phyloP scores from a whole-genome alignment of 2,888 invertebrate genomes.

The Hypomecis punctinalis region DNA sequence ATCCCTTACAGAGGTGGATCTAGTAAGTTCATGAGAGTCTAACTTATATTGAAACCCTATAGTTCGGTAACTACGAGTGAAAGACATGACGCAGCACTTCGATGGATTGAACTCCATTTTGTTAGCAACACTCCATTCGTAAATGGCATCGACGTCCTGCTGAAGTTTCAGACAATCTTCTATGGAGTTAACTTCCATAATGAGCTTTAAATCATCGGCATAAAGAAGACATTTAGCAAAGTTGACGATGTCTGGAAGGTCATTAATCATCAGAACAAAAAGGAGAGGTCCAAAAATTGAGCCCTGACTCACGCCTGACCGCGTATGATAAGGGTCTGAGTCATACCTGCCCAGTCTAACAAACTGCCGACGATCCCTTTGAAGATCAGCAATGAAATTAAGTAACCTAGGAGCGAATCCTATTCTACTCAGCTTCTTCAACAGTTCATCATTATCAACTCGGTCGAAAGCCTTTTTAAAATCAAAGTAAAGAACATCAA shows the following conservation, averaged over 20 bases:
- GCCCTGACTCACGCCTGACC: neutral
- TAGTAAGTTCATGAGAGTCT: too few species aligned
- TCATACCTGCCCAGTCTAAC: constrained; percentile 8
- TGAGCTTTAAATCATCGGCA: neutral
- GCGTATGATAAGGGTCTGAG: constrained; percentile 27
- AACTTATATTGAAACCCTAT: too few species aligned
- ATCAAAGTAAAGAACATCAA: constrained; percentile 2
- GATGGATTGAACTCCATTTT: neutral
- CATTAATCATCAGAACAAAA: neutral
- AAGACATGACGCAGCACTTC: neutral
- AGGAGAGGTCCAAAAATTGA: neutral
- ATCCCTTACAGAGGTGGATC: too few species aligned
- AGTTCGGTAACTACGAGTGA: too few species aligned
- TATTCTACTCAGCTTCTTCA: neutral
- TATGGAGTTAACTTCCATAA: neutral
- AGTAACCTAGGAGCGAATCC: constrained; percentile 8
- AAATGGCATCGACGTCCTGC: neutral
- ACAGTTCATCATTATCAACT: constrained; percentile 10
- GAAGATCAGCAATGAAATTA: constrained; percentile 1
- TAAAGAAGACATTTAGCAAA: neutral
- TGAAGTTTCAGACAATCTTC: neutral
- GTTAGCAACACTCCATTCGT: neutral
- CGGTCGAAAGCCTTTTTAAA: neutral
- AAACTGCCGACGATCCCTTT: constrained; percentile 7
- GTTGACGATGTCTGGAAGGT: neutral